Evolutionary conservation across 2,113 vertebrate species (phyloP).

Genomic region (Symphodus melops): DNA sequence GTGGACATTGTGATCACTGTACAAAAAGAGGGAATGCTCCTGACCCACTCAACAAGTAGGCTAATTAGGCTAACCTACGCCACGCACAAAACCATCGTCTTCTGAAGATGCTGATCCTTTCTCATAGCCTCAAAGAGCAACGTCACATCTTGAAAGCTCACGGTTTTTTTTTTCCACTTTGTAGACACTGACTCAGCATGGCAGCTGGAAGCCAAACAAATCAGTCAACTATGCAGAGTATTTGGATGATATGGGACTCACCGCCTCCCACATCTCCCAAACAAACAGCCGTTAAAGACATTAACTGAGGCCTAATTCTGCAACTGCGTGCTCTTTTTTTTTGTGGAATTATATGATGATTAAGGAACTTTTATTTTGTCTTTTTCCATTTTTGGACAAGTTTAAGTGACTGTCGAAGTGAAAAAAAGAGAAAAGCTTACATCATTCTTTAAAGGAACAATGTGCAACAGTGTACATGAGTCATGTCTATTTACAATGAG

Average conservation of each 20-base stretch:
- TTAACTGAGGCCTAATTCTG: neutral
- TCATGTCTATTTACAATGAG: too few relatives aligned
- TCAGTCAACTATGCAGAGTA: constrained; percentile 11
- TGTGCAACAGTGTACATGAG: too few relatives aligned
- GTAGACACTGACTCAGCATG: constrained; percentile 10
- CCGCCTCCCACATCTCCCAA: neutral
- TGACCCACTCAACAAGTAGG: neutral
- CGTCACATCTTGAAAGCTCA: neutral
- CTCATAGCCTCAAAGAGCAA: neutral
- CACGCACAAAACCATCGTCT: neutral
- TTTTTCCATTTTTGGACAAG: neutral
- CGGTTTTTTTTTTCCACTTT: too few relatives aligned
- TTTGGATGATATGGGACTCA: constrained; percentile 5
- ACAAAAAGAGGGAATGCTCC: neutral
- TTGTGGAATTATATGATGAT: neutral
- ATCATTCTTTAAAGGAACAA: too few relatives aligned
- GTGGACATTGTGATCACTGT: neutral
- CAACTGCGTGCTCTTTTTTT: neutral
- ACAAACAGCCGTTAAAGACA: neutral
- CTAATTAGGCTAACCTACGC: constrained; percentile 1
- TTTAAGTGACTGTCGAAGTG: neutral
- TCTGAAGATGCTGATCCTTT: neutral
- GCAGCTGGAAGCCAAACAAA: constrained; percentile 3
- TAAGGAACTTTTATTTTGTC: neutral
- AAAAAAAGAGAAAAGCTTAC: too few relatives aligned